Percentiles rank a stretch among this genome's conserved stretches.
phyloP scores from a whole-genome alignment of 2,113 vertebrate genomes.

The Galemys pyrenaicus region DNA sequence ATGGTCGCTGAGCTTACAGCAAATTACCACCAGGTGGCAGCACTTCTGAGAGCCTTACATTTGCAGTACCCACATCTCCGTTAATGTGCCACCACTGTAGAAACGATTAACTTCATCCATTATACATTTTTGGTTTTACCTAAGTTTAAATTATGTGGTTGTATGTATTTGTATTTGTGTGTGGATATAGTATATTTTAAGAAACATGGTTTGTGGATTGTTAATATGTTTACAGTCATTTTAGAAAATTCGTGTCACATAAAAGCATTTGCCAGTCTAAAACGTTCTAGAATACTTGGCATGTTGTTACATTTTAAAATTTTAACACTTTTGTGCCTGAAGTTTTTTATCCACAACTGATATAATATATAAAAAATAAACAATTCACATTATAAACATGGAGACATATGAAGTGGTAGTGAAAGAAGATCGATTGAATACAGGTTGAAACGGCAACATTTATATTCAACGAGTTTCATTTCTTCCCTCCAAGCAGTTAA shows the following conservation, averaged over 20 bases:
- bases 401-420: background rate
- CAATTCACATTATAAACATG: background rate
- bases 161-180: background rate
- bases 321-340: background rate
- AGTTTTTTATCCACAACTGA: background rate
- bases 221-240: background rate
- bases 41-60: background rate
- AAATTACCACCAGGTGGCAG: constrained; percentile 29
- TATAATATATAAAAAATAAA: background rate
- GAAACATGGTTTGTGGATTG: background rate
- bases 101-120: background rate
- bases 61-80: accelerated
- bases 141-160: background rate
- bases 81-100: background rate
- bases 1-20: accelerated
- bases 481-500: background rate
- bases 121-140: background rate
- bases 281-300: background rate
- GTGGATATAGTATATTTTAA: background rate
- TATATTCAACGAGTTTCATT: background rate
- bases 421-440: background rate
- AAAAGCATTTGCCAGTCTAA: background rate
- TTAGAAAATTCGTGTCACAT: background rate
- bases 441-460: background rate
- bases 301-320: background rate